These are phyloP conservation scores for Harpagoxenus sublaevis DNA, from an alignment of 2,888 invertebrate species.

Conservation along the genomic window DNA sequence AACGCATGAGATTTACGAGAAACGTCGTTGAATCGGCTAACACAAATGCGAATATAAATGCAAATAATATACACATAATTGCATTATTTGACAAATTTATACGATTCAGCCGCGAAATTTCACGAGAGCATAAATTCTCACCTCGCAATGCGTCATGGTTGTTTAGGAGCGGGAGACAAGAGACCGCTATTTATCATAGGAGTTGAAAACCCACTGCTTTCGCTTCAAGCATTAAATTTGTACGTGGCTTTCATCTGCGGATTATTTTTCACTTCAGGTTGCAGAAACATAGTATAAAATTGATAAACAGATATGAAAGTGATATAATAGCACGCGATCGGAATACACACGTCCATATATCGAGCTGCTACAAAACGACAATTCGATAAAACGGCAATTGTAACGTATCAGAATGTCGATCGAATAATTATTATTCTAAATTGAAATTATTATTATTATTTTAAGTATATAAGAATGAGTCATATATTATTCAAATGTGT, in stretches of 20 bases:
- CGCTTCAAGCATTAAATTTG: conserved; percentile 49
- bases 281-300: not conserved
- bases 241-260: conserved; percentile 19
- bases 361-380: not conserved
- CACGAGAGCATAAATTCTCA: conserved; percentile 45
- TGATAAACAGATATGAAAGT: conserved; percentile 4
- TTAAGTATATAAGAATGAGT: not conserved
- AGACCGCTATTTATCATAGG: conserved; percentile 46
- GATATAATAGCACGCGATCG: not conserved
- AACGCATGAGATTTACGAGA: conserved; percentile 35
- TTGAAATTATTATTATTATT: not conserved
- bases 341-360: not conserved
- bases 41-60: conserved; percentile 24
- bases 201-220: conserved; percentile 43
- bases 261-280: conserved; percentile 39
- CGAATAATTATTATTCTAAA: not conserved
- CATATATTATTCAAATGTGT: not conserved
- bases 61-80: conserved; percentile 53
- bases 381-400: not conserved
- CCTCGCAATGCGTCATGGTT: conserved; percentile 52
- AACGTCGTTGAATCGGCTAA: conserved; percentile 16
- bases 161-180: conserved; percentile 49
- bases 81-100: conserved; percentile 52
- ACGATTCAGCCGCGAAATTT: conserved; percentile 46
- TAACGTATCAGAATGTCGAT: not conserved